Base-by-base conservation (phyloP, 2,888 invertebrate species). In the Acanthacorydalis orientalis region DNA sequence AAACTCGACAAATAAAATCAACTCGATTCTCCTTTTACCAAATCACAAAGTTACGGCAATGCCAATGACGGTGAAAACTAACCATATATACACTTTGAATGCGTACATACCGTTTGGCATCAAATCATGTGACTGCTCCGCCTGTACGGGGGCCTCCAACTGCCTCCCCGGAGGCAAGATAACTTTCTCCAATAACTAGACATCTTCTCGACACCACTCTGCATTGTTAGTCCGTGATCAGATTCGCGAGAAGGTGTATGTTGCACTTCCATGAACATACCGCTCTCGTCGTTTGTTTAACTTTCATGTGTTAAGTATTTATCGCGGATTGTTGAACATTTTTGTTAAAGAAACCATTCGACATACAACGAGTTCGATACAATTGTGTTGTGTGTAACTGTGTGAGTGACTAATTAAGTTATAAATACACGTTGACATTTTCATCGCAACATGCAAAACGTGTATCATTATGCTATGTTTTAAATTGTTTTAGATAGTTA, bases 151-250 rank as follows among this genome's bases (percentile, higher is more conserved):
- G 43, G 43, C 31, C 31, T 16, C 31, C 31, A 23, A 12, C 14
- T n/a, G 37, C 37, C 31, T 12, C 44, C 40, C 41, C 46, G 46
- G 33, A 46, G 46, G 46, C 46, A 39, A 41, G 40, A 45, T 33
- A 46, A 46, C 46, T 46, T 46, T 46, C 46, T 46, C 46, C 46
- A 46, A 46, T 46, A 46, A 46, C 46, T 46, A 46, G 46, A 12
- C 40, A 46, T 46, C 46, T 46, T 46, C 46, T 46, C 40, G 32
- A 31, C 41, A 46, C 32, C 40, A 32, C 33, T 45, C 45, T 45
- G n/a, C 45, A 45, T 45, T 45, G 45, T 38, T 38, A 45, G 45
- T 45, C 32, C 37, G 37, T 31, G 38, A 14, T 32, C 37, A 31
- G 37, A 23, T 35, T 23, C 38, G 45, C 45, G 37, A 35, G 37